Base-by-base conservation (phyloP, 2,797 vertebrate genomes). In the Euthynnus affinis region DNA sequence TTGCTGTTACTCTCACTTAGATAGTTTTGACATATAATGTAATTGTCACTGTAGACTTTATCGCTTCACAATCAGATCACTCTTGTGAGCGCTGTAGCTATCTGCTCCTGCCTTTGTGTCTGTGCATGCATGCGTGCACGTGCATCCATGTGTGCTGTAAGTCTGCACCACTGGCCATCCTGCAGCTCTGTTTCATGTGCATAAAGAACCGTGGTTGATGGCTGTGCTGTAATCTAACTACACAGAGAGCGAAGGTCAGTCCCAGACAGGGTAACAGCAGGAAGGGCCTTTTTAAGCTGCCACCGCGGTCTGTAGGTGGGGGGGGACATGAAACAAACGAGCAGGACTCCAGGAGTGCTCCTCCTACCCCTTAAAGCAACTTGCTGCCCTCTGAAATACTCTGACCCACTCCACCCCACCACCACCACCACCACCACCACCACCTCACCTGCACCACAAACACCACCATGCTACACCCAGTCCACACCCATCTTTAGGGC, bases 241-340 rank as follows among this genome's bases (percentile, higher is more conserved):
- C 94, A 95, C 88, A 94, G 88, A 91, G 77, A 87, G 80, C 82
- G 76, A 96, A 96, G 95, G 95, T 96, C 95, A 95, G 77, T 67
- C 32, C 4, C 83, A 86, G 86, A 88, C 88, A 82, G 91, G 55
- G 77, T 22, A 90, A 83, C 94, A 93, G 93, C 92, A 70, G 91
- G 94, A 88, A 42, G 29, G 87, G 74, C 59, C 91, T 89, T 94
- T 95, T 94, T 84, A 91, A 94, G 80, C 80, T 25, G 57, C 62
- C 71, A 75, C 75, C 53, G 79, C 80, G 52, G 80, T 77, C 87
- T 59, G 80, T 79, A 74, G 82, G 88, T 46, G 80, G 76, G 74
- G 53, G 27, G 71, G 42, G 49, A 92, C 92, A 95, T 95, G 90
- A 95, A 95, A 94, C 80, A 68, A 83, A 70, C 14, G 0, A 18